Conservation (phyloP, 2,797 vertebrate genomes). For the Delichon dasypus region DNA sequence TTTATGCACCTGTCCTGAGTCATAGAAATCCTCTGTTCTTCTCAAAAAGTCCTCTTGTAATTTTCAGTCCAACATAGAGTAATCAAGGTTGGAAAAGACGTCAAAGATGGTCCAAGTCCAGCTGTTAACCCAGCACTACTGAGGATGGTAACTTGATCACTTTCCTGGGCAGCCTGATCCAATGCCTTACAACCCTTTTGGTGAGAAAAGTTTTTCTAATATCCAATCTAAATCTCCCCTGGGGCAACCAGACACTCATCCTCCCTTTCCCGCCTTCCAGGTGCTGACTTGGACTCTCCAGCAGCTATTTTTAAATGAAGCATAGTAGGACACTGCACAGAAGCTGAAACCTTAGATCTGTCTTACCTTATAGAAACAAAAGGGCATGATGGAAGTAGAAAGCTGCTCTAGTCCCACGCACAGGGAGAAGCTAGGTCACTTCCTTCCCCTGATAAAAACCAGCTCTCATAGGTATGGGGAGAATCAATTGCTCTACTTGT, state of each 20-base stretch:
- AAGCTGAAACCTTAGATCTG: neutral
- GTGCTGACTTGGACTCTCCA: neutral
- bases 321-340: neutral
- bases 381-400: neutral
- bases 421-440: neutral
- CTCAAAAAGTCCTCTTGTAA: neutral
- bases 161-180: neutral
- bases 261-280: neutral
- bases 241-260: neutral
- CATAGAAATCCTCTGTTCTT: neutral
- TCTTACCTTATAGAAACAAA: neutral
- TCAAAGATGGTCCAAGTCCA: neutral
- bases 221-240: neutral
- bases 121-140: neutral
- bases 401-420: neutral
- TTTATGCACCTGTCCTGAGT: neutral
- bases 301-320: neutral
- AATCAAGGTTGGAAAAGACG: neutral
- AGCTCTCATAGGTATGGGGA: neutral
- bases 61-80: neutral
- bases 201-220: neutral
- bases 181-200: fast-evolving
- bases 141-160: neutral
- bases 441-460: neutral
- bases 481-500: neutral